Conservation (phyloP, 2,888 invertebrate species). For the Caenorhabditis virilis region DNA sequence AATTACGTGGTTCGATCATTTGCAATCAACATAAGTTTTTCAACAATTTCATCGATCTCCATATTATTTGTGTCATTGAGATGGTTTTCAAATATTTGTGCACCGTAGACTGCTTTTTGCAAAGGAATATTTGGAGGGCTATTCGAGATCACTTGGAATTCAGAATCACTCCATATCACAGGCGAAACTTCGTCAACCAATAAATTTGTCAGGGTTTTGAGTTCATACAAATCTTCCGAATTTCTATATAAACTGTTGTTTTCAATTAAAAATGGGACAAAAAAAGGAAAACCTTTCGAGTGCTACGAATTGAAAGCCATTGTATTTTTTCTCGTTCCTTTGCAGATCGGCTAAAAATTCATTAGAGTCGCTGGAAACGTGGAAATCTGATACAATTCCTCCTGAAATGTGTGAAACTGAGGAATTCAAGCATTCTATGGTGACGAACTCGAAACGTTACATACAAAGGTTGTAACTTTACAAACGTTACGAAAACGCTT, state of each 20-base stretch:
- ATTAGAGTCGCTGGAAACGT: conserved; percentile 11
- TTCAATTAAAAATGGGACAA: no score
- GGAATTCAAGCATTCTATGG: no score
- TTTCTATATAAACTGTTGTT: no score
- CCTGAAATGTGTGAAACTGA: no score
- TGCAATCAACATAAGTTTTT: neutral
- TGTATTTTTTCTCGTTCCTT: conserved; percentile 37
- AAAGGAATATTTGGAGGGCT: conserved; percentile 51
- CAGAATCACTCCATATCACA: conserved; percentile 21
- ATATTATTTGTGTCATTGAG: conserved; percentile 21
- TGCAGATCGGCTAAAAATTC: conserved; percentile 36
- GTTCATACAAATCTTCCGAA: conserved; percentile 25
- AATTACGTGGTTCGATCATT: neutral
- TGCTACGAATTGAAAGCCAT: conserved; percentile 60
- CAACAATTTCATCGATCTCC: neutral
- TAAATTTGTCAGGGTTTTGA: conserved; percentile 50
- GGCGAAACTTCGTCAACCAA: conserved; percentile 28
- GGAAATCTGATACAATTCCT: conserved; percentile 41
- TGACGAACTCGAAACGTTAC: no score
- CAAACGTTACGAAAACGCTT: no score
- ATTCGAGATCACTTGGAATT: conserved; percentile 40
- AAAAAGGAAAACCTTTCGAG: no score
- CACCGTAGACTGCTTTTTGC: conserved; percentile 49
- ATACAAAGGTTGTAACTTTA: no score
- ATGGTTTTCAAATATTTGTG: conserved; percentile 23